Evolutionary conservation across 2,797 vertebrate genomes (phyloP).

Genomic region (Cephalopachus bancanus): DNA sequence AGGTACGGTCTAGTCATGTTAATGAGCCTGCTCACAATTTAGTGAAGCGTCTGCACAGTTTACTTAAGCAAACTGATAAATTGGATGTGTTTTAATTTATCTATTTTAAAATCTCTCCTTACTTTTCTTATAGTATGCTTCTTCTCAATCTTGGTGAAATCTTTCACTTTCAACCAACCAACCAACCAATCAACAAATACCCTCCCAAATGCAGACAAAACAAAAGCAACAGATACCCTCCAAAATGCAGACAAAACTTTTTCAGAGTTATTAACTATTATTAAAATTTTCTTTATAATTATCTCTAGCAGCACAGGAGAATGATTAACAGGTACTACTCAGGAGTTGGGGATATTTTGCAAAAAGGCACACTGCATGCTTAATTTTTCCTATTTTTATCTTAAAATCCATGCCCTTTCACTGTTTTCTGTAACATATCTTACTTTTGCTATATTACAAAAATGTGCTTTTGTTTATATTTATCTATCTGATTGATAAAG

Average conservation of each 20-base stretch:
- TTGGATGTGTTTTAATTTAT: not conserved
- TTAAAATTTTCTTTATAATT: not conserved
- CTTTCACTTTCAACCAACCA: too few species aligned
- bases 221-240: too few species aligned
- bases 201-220: not conserved
- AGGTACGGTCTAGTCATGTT: not conserved
- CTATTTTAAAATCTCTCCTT: slow-evolving; percentile 38
- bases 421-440: not conserved
- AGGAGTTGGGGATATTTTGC: not conserved
- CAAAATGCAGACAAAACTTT: not conserved
- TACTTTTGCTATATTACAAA: not conserved
- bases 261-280: not conserved
- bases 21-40: not conserved
- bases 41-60: not conserved
- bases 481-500: not conserved
- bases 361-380: not conserved
- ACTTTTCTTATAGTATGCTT: slow-evolving; percentile 23
- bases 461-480: not conserved
- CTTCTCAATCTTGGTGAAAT: not conserved
- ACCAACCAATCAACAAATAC: too few species aligned
- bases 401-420: not conserved
- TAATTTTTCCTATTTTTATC: not conserved
- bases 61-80: not conserved
- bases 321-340: not conserved
- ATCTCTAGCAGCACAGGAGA: not conserved